Percentiles rank a stretch among this genome's conserved stretches.
Conservation (phyloP, 2,888 invertebrate species). For the Acleris literana region DNA sequence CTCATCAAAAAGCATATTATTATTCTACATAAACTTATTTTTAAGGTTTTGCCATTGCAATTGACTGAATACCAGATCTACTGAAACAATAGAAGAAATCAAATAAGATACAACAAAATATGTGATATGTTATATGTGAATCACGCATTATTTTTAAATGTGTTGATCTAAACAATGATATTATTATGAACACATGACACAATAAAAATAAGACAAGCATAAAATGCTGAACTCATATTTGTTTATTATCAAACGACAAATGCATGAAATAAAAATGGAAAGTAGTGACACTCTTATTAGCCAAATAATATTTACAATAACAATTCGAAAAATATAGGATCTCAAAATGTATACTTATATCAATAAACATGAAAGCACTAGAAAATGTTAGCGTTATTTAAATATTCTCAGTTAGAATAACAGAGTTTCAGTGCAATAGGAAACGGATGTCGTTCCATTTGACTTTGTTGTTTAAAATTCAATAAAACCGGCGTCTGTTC, state of each 20-base stretch:
- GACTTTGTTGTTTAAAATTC: slow-evolving; percentile 60
- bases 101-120: background rate
- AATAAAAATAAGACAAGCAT: slow-evolving; percentile 15
- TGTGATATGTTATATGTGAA: background rate
- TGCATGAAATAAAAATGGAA: slow-evolving; percentile 4
- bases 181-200: slow-evolving; percentile 19
- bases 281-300: slow-evolving; percentile 5
- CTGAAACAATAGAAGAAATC: too few species aligned
- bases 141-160: background rate
- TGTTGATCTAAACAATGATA: slow-evolving; percentile 22
- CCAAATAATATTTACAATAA: slow-evolving; percentile 14
- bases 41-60: too few species aligned
- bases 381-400: slow-evolving; percentile 29
- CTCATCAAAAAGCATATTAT: too few species aligned
- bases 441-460: slow-evolving; percentile 72
- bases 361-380: slow-evolving; percentile 10
- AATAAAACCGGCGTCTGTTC: slow-evolving; percentile 57
- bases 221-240: slow-evolving; percentile 22
- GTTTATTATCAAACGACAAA: slow-evolving; percentile 10
- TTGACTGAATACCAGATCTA: too few species aligned
- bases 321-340: background rate
- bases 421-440: slow-evolving; percentile 61
- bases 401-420: slow-evolving; percentile 55
- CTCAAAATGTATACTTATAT: slow-evolving; percentile 13
- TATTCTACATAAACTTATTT: too few species aligned